Percentiles rank a stretch among this genome's conserved stretches.
These are phyloP conservation scores for Rhabdomys pumilio DNA, from an alignment of 2,797 vertebrate genomes.

Conservation along the genomic window DNA sequence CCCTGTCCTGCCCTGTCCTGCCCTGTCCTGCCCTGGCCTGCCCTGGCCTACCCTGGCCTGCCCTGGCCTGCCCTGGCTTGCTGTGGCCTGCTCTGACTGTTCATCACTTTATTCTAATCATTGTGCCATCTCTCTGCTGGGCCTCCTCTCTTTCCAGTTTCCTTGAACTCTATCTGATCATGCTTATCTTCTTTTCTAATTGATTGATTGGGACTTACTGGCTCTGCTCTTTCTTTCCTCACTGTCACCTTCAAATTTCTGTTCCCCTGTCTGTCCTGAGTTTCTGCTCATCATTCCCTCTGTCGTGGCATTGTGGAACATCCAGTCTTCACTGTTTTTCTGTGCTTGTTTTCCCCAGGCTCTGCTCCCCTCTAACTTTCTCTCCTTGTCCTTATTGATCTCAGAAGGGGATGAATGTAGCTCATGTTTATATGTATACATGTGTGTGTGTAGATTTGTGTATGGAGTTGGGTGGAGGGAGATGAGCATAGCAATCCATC, in stretches of 20 bases:
- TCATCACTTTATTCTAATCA: background rate
- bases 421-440: background rate
- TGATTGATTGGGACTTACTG: background rate
- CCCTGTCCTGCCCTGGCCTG: background rate
- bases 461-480: constrained; percentile 44
- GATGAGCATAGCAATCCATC: constrained; percentile 67
- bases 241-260: background rate
- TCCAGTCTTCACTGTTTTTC: background rate
- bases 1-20: too few relatives aligned
- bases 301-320: constrained; percentile 10
- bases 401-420: constrained; percentile 57
- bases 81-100: background rate
- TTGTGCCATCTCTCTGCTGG: background rate
- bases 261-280: background rate
- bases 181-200: background rate
- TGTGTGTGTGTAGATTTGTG: background rate
- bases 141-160: background rate
- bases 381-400: constrained; percentile 66
- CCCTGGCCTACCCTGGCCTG: background rate
- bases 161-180: constrained; percentile 24
- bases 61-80: background rate
- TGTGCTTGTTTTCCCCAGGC: background rate
- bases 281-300: constrained; percentile 21
- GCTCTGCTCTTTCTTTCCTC: background rate
- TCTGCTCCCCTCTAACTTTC: background rate